Conservation (phyloP, 2,888 invertebrate genomes). For the Caenorhabditis imperialis region DNA sequence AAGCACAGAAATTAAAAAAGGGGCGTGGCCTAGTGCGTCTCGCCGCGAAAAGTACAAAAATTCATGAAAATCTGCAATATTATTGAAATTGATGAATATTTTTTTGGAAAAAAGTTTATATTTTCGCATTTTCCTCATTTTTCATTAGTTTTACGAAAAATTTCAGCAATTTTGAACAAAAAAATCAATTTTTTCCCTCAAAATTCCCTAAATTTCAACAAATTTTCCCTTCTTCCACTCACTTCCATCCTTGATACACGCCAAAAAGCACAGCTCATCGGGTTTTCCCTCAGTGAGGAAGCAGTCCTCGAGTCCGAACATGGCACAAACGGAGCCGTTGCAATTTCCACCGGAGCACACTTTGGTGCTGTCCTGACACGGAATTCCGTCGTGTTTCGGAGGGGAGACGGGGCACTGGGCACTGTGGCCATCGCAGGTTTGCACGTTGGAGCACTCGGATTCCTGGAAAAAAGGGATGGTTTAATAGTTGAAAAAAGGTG, state of each 20-base stretch:
- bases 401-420: conserved; percentile 90
- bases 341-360: conserved; percentile 83
- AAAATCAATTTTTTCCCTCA: not conserved
- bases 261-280: conserved; percentile 90
- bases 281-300: conserved; percentile 86
- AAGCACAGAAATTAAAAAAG: too few species aligned
- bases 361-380: conserved; percentile 94
- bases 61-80: too few species aligned
- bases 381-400: conserved; percentile 90
- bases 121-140: too few species aligned
- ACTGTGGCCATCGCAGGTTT: conserved; percentile 79
- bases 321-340: conserved; percentile 93
- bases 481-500: not conserved
- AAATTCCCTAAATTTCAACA: too few species aligned
- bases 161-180: conserved; percentile 2
- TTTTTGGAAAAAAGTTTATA: too few species aligned
- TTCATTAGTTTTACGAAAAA: too few species aligned
- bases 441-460: conserved; percentile 73
- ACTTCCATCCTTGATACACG: conserved; percentile 83
- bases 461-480: conserved; percentile 61
- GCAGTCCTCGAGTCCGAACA: conserved; percentile 94
- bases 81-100: too few species aligned
- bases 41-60: too few species aligned
- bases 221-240: conserved; percentile 42
- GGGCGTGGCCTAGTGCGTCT: too few species aligned